A percentile compares a stretch with the other conserved stretches of the same genome.
Conservation (phyloP, 2,888 invertebrate species). For the Zelleria hepariella region DNA sequence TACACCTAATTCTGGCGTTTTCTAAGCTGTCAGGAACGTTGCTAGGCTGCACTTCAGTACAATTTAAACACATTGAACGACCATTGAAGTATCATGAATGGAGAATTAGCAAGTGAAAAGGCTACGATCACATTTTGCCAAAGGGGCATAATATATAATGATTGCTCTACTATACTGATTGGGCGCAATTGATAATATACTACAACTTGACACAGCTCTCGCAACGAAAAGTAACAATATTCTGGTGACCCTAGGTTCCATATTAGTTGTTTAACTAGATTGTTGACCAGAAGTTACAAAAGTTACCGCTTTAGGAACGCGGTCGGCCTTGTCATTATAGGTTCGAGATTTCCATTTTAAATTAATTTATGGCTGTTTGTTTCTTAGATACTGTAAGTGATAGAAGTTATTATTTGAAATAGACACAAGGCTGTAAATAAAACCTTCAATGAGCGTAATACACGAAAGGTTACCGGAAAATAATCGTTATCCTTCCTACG, state of each 20-base stretch:
- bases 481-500: not conserved
- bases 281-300: not conserved
- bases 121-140: not conserved
- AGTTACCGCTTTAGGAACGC: not conserved
- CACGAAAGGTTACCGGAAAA: not conserved
- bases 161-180: not conserved
- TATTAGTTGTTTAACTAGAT: not conserved
- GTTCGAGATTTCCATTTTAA: not conserved
- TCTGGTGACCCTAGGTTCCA: not conserved
- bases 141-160: not conserved
- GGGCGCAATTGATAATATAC: conserved; percentile 1
- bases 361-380: not conserved
- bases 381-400: not conserved
- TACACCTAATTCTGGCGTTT: too few species aligned
- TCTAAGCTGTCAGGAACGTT: too few species aligned
- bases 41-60: too few species aligned
- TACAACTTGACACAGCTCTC: not conserved
- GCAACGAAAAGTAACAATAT: not conserved
- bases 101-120: not conserved
- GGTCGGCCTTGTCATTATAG: not conserved
- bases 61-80: too few species aligned
- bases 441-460: not conserved
- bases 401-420: not conserved
- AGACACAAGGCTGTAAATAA: not conserved
- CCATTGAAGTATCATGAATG: too few species aligned